These are phyloP conservation scores for Eurois occulta DNA, from an alignment of 2,888 invertebrate species.

Conservation along the genomic window DNA sequence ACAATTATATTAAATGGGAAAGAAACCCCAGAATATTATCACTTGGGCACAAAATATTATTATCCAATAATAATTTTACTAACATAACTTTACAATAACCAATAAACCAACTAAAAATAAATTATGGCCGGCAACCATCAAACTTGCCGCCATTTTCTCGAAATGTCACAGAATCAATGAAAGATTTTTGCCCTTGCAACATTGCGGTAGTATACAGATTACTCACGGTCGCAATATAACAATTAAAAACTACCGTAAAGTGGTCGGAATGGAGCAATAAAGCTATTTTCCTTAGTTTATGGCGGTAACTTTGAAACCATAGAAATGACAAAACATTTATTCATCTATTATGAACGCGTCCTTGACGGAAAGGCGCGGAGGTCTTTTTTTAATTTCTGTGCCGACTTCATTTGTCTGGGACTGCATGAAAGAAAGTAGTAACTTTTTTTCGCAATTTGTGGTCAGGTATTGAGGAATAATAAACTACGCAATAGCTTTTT, in stretches of 20 bases:
- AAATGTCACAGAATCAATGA: slow-evolving; percentile 66
- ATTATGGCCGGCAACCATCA: slow-evolving; percentile 62
- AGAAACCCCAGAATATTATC: slow-evolving; percentile 55
- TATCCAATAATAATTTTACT: slow-evolving; percentile 53
- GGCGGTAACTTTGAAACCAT: slow-evolving; percentile 67
- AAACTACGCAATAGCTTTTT: slow-evolving; percentile 66
- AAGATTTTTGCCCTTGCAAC: slow-evolving; percentile 72
- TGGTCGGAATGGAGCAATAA: slow-evolving; percentile 77
- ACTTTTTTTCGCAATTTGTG: slow-evolving; percentile 57
- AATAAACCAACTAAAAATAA: slow-evolving; percentile 66
- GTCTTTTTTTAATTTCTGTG: slow-evolving; percentile 45
- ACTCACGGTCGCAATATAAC: slow-evolving; percentile 82
- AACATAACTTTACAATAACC: slow-evolving; percentile 56
- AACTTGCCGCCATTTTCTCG: slow-evolving; percentile 64
- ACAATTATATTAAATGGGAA: slow-evolving; percentile 30
- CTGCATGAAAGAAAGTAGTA: slow-evolving; percentile 68
- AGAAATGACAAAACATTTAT: slow-evolving; percentile 76
- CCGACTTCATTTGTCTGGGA: slow-evolving; percentile 26
- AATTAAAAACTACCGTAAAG: slow-evolving; percentile 85
- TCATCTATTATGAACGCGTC: slow-evolving; percentile 61
- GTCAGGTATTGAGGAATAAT: slow-evolving; percentile 59
- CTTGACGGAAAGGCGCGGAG: slow-evolving; percentile 61
- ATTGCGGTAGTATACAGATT: slow-evolving; percentile 82
- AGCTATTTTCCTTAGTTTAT: slow-evolving; percentile 75
- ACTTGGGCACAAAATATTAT: slow-evolving; percentile 31